A percentile compares a stretch with the other conserved stretches of the same genome.
Conservation (phyloP, 2,113 vertebrate genomes). For the Tragelaphus buxtoni region DNA sequence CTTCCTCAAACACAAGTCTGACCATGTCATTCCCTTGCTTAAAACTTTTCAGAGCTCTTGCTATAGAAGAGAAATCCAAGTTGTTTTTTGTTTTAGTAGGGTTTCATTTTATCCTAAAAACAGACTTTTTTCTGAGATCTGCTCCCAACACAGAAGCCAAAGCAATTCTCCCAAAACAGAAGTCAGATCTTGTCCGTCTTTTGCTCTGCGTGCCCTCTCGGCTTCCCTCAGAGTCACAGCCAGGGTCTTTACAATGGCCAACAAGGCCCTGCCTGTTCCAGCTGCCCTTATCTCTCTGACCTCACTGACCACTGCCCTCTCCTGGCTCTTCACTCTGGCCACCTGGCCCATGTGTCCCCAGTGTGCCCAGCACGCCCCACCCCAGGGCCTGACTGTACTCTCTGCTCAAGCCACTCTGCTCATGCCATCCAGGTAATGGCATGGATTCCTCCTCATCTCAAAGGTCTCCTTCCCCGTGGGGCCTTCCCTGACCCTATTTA, state of each 20-base stretch:
- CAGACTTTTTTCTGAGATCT: neutral
- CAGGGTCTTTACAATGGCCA: neutral
- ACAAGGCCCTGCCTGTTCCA: neutral
- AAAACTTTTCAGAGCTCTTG: neutral
- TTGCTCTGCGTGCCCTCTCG: neutral
- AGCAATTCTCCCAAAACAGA: neutral
- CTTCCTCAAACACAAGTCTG: neutral
- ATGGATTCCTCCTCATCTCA: neutral
- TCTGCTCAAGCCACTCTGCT: neutral
- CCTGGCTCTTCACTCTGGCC: neutral
- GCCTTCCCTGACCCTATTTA: neutral
- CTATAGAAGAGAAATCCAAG: neutral
- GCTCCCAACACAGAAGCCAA: neutral
- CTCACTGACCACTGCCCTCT: neutral
- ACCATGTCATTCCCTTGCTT: neutral
- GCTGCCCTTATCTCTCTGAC: neutral
- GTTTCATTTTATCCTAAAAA: conserved; percentile 4
- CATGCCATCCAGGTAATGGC: neutral
- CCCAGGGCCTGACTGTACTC: neutral
- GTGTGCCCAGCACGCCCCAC: neutral
- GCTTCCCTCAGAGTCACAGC: neutral
- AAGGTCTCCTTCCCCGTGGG: neutral
- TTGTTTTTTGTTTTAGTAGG: neutral
- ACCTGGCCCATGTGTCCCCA: neutral
- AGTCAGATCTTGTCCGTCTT: neutral